phyloP scores from a whole-genome alignment of 2,888 invertebrate species.

The Dicranocentrus wangi region DNA sequence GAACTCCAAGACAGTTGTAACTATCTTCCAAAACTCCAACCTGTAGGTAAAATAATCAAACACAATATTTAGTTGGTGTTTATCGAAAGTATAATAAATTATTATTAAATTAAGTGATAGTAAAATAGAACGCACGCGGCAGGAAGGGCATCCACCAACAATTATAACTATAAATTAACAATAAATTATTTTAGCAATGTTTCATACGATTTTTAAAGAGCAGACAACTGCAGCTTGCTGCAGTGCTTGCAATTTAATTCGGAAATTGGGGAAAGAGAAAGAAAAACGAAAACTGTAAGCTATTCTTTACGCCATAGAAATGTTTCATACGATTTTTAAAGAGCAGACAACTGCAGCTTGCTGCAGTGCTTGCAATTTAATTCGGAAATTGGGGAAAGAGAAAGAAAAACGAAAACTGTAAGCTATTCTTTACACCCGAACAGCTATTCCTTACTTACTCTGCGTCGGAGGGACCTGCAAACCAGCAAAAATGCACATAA shows the following conservation, averaged over 20 bases:
- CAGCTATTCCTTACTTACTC: constrained; percentile 41
- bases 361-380: too few relatives aligned
- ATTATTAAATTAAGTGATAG: background rate
- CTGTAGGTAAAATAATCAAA: constrained; percentile 74
- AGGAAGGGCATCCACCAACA: constrained; percentile 91
- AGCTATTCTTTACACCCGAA: too few relatives aligned
- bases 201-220: too few relatives aligned
- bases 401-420: too few relatives aligned
- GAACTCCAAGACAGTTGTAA: constrained; percentile 87
- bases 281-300: too few relatives aligned
- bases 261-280: too few relatives aligned
- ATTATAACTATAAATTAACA: constrained; percentile 79
- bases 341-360: too few relatives aligned
- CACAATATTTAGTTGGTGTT: constrained; percentile 19
- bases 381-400: too few relatives aligned
- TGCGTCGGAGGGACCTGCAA: constrained; percentile 81
- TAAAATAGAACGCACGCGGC: constrained; percentile 78
- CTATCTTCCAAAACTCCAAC: constrained; percentile 90
- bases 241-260: too few relatives aligned
- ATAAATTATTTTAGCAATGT: too few relatives aligned
- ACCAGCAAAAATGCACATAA: background rate
- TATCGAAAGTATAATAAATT: background rate
- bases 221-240: too few relatives aligned
- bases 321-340: too few relatives aligned
- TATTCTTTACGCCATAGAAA: background rate